These are phyloP conservation scores for Dipodomys spectabilis DNA, from an alignment of 2,113 vertebrate species.

Conservation along the genomic window DNA sequence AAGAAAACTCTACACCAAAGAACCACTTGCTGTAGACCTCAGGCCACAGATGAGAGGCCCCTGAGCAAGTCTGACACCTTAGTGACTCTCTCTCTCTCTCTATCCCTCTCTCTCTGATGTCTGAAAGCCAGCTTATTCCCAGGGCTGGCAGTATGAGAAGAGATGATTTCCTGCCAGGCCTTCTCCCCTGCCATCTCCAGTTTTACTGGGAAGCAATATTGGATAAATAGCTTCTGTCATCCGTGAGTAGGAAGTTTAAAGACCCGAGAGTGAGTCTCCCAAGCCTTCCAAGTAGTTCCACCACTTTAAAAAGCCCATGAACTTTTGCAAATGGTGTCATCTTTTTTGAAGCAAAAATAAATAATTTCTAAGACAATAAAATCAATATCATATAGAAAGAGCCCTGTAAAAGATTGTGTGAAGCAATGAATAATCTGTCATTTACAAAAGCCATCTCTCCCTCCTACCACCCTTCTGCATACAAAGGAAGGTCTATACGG, in stretches of 20 bases:
- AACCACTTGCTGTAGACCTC: not conserved
- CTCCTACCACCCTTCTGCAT: not conserved
- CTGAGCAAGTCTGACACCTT: not conserved
- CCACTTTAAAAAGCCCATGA: not conserved
- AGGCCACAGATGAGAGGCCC: fast-evolving
- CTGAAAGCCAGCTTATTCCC: not conserved
- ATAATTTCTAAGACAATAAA: slow-evolving; percentile 66
- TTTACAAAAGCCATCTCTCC: not conserved
- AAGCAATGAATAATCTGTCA: slow-evolving; percentile 58
- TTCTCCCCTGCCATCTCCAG: not conserved
- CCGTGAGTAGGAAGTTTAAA: not conserved
- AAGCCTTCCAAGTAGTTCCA: not conserved
- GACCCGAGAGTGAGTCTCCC: not conserved
- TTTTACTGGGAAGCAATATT: not conserved
- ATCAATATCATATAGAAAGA: slow-evolving; percentile 40
- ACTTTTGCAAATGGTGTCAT: not conserved
- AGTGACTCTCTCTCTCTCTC: not conserved
- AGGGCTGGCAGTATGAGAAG: not conserved
- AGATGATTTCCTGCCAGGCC: not conserved
- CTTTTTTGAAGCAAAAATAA: slow-evolving; percentile 36
- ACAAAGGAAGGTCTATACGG: not conserved
- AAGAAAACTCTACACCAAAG: not conserved
- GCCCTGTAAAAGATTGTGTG: slow-evolving; percentile 9
- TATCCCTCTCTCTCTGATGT: not conserved
- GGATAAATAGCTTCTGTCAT: not conserved